Percentiles rank a stretch among this genome's conserved stretches.
Conservation (phyloP, 1,140 invertebrate species). For the Aphis craccivora region DNA sequence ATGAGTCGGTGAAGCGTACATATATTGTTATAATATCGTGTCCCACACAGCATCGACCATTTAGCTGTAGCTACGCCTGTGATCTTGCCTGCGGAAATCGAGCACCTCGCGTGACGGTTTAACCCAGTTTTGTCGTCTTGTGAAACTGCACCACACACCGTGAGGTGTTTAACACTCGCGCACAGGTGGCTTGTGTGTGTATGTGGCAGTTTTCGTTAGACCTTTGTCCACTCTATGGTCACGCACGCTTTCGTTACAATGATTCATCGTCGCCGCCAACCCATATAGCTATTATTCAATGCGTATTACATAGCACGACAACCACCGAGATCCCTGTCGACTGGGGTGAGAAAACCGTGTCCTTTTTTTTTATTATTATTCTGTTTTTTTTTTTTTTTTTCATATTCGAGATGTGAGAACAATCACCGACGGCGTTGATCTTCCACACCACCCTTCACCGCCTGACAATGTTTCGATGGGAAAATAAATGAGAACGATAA, state of each 20-base stretch:
- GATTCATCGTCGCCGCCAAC: conserved; percentile 15
- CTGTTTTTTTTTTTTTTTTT: background rate
- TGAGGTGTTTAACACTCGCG: background rate
- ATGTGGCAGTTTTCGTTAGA: background rate
- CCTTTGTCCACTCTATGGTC: background rate
- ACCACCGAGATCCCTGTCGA: background rate
- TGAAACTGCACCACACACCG: background rate
- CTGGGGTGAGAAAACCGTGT: background rate
- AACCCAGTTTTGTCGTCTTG: background rate
- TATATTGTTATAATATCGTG: background rate
- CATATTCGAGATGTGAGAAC: background rate
- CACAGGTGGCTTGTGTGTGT: background rate
- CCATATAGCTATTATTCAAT: conserved; percentile 1
- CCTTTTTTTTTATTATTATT: background rate
- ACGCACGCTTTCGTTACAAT: conserved; percentile 16
- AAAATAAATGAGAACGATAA: background rate
- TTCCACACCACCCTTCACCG: background rate
- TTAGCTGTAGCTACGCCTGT: background rate
- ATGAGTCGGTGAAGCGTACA: background rate
- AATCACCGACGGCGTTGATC: background rate
- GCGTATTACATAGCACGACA: background rate
- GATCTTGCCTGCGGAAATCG: background rate
- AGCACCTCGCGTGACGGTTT: background rate
- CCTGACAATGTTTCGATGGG: background rate
- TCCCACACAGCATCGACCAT: too few relatives aligned